Evolutionary conservation across 2,113 vertebrate genomes (phyloP), one percentile per base, ranked within the genome.

Genomic region (Colinus virginianus): DNA sequence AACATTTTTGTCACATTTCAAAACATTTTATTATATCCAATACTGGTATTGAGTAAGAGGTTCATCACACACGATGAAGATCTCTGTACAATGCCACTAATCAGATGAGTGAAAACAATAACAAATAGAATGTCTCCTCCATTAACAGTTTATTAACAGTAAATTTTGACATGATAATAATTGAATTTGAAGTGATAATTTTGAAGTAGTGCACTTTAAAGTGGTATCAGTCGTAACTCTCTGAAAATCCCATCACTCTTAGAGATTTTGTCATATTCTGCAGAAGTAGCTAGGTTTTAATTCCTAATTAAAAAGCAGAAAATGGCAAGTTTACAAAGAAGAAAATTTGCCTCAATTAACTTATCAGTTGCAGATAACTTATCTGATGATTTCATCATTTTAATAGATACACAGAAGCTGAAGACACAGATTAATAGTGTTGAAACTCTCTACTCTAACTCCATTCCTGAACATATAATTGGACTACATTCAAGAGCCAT

Each of bases 341-440:
- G 3, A 72, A 81, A 53, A 11, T 17, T 46, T 26, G 17, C 6
- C 9, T 89, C 26, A 70, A 79, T 64, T 88, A 81, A 53, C 5
- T 53, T 42, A 30, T 10, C 4, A 61, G 7, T 40, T 78, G 10
- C 55, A 48, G 40, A 55, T 28, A 91, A 19, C 5, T 72, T 78
- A 66, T 87, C 34, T 72, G 23, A 53, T 49, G 10, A 66, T n/a
- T 4, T 17, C 68, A 13, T 23, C 0, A 25, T 66, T 74, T 79
- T 69, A 42, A 32, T 28, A 58, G 6, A 4, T 28, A n/a, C 6
- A 1, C 28, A 78, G n/a, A 38, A 0, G 0, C 3, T 51, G 40
- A 77, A 77, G 40, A 11, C 1, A 3, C 13, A n/a, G 18, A 48
- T 10, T 17, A 20, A 16, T 15, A 23, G 7, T 84, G 18, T 55